phyloP scores from a whole-genome alignment of 2,888 invertebrate genomes.

The Thymelicus lineola region DNA sequence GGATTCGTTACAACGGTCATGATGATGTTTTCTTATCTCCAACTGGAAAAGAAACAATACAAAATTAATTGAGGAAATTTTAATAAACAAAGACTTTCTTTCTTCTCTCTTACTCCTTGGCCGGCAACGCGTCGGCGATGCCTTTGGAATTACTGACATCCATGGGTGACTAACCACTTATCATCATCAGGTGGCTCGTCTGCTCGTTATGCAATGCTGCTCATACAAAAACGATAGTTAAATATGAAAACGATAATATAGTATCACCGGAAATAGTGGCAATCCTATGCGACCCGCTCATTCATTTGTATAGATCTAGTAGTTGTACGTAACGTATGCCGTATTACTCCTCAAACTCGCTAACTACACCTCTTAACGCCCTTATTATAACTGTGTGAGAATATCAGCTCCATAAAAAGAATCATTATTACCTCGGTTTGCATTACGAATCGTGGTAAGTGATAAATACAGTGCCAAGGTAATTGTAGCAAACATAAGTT shows the following conservation, averaged over 20 bases:
- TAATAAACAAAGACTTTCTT: too few relatives aligned
- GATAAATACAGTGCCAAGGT: conserved; percentile 74
- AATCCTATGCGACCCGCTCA: background rate
- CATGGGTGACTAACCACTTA: too few relatives aligned
- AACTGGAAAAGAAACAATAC: conserved; percentile 58
- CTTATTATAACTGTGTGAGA: conserved; percentile 66
- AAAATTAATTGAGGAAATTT: conserved; percentile 8
- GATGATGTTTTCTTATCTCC: conserved; percentile 49
- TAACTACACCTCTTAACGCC: conserved; percentile 67
- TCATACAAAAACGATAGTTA: too few relatives aligned
- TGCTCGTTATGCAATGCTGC: too few relatives aligned
- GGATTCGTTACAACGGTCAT: conserved; percentile 83
- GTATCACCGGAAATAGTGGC: too few relatives aligned
- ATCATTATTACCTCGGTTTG: conserved; percentile 74
- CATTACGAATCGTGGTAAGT: conserved; percentile 65
- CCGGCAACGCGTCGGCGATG: background rate
- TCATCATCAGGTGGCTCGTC: too few relatives aligned
- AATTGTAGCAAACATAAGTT: conserved; percentile 53
- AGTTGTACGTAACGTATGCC: background rate
- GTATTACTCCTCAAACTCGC: conserved; percentile 43
- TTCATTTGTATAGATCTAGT: conserved; percentile 1
- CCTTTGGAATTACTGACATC: background rate
- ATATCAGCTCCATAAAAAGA: conserved; percentile 75
- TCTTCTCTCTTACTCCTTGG: too few relatives aligned
- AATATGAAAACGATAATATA: too few relatives aligned